Conservation (phyloP, 2,888 invertebrate genomes). For the Lysandra bellargus region DNA sequence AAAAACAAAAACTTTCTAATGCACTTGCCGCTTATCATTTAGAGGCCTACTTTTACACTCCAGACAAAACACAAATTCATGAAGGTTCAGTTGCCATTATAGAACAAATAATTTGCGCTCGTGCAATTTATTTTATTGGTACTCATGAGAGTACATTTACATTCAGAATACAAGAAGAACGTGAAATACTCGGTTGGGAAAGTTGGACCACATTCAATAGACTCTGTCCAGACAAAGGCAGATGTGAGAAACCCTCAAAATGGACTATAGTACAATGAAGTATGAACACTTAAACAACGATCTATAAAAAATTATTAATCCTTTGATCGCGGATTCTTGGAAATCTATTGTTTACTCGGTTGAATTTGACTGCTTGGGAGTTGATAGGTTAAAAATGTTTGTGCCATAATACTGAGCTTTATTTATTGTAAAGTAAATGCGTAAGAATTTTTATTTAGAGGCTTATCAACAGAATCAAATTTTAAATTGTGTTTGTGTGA, state of each 20-base stretch:
- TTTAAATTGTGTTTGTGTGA: background rate
- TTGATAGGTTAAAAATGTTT: background rate
- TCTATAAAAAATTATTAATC: background rate
- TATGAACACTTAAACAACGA: conserved; percentile 22
- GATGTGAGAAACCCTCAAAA: conserved; percentile 87
- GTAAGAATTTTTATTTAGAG: background rate
- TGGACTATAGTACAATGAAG: conserved; percentile 86
- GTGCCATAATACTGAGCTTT: background rate
- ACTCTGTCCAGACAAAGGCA: conserved; percentile 83
- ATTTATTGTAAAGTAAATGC: background rate
- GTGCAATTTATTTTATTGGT: conserved; percentile 92
- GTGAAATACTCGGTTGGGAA: conserved; percentile 95
- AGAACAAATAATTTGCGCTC: conserved; percentile 97
- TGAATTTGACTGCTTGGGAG: too few relatives aligned
- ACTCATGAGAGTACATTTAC: conserved; percentile 97
- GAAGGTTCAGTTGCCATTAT: conserved; percentile 93
- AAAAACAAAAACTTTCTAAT: conserved; percentile 70
- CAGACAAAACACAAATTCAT: conserved; percentile 69
- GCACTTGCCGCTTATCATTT: conserved; percentile 62
- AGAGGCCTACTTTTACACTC: conserved; percentile 58
- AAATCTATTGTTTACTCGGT: too few relatives aligned
- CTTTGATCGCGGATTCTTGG: too few relatives aligned
- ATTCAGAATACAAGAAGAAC: conserved; percentile 97
- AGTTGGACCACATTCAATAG: conserved; percentile 92
- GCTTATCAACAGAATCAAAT: background rate